Evolutionary conservation across 1,140 invertebrate genomes (phyloP).

Genomic region (Drosophila insularis): DNA sequence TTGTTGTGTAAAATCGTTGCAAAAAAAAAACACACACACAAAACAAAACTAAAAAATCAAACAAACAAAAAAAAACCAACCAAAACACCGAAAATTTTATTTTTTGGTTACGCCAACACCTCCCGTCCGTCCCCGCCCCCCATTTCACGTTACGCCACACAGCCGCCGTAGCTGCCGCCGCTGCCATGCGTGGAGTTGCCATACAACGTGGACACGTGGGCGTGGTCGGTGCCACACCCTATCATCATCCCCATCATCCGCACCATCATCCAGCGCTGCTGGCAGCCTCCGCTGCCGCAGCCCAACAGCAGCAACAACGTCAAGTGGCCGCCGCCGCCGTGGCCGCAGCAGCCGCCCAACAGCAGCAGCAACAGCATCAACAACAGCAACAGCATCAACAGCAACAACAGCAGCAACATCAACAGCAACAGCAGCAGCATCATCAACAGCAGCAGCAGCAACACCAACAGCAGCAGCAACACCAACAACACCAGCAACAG

Average conservation of each 20-base stretch:
- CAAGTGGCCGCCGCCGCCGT: conserved; percentile 86
- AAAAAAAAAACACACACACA: conserved; percentile 49
- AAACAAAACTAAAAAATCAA: conserved; percentile 45
- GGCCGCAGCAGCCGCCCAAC: conserved; percentile 85
- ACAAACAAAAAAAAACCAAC: conserved; percentile 38
- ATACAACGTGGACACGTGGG: conserved; percentile 87
- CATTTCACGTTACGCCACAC: conserved; percentile 47
- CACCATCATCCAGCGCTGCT: conserved; percentile 85
- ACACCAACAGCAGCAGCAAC: conserved; percentile 84
- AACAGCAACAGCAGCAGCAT: conserved; percentile 48
- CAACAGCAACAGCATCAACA: conserved; percentile 59
- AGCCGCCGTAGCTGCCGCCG: conserved; percentile 85
- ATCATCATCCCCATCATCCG: conserved; percentile 83
- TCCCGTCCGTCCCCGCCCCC: not conserved
- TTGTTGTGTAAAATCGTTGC: conserved; percentile 75
- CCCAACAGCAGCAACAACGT: conserved; percentile 85
- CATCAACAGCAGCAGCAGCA: conserved; percentile 86
- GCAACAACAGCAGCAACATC: conserved; percentile 63
- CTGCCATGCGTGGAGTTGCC: conserved; percentile 86
- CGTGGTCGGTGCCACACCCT: conserved; percentile 83
- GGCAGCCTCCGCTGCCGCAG: conserved; percentile 84
- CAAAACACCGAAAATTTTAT: conserved; percentile 8
- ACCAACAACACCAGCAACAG: conserved; percentile 64
- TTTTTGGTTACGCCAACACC: conserved; percentile 15
- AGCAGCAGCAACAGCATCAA: conserved; percentile 72